Evolutionary conservation across 2,797 vertebrate species (phyloP).

Genomic region (Aythya fuligula): DNA sequence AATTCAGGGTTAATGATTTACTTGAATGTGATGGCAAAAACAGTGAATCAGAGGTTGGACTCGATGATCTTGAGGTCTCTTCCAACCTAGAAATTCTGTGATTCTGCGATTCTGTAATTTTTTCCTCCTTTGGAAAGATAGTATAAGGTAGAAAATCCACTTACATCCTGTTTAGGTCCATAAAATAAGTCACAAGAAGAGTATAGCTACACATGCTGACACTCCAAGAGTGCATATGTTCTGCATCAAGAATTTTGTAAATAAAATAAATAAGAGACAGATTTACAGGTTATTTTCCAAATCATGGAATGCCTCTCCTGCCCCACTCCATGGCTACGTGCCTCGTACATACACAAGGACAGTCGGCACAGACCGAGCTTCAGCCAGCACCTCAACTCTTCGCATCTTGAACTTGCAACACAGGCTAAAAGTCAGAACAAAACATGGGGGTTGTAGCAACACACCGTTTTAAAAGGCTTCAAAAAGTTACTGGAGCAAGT

Average conservation of each 20-base stretch:
- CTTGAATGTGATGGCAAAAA: neutral
- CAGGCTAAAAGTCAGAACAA: neutral
- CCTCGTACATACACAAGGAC: fast-evolving
- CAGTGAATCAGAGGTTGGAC: neutral
- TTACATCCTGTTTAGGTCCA: conserved; percentile 1
- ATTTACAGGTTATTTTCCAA: neutral
- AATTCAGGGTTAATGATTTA: conserved; percentile 15
- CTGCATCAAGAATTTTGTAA: neutral
- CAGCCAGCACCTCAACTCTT: neutral
- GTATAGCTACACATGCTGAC: neutral
- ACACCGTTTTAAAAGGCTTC: conserved; percentile 33
- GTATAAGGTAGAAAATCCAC: conserved; percentile 18
- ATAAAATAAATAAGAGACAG: neutral
- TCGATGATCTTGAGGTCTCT: too few species aligned
- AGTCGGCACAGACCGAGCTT: neutral
- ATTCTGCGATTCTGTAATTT: neutral
- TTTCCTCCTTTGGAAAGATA: neutral
- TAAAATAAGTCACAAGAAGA: conserved; percentile 16
- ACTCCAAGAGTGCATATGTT: neutral
- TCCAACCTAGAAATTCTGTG: too few species aligned
- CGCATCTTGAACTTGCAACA: neutral
- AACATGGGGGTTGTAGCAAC: neutral
- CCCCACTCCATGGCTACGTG: fast-evolving
- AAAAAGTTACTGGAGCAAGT: conserved; percentile 53
- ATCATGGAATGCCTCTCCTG: neutral